phyloP scores from a whole-genome alignment of 1,140 invertebrate genomes.

The Aplysia californica region DNA sequence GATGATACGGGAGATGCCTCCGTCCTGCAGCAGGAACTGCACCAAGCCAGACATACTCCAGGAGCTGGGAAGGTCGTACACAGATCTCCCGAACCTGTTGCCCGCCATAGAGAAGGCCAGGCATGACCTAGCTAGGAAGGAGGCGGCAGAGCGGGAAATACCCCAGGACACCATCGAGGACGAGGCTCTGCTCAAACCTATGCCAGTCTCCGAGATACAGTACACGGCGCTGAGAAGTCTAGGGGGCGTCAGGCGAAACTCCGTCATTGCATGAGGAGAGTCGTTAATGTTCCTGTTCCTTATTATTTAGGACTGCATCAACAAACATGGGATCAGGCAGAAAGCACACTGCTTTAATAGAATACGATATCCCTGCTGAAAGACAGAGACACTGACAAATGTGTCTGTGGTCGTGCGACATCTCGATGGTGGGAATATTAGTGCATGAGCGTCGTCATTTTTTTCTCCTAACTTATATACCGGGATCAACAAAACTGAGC shows the following conservation, averaged over 20 bases:
- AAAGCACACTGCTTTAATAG: too few species aligned
- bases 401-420: too few species aligned
- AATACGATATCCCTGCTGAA: too few species aligned
- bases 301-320: too few species aligned
- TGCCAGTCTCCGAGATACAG: constrained; percentile 21
- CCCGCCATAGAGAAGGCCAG: constrained; percentile 28
- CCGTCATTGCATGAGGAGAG: constrained; percentile 11
- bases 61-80: constrained; percentile 17
- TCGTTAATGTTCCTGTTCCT: too few species aligned
- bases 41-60: constrained; percentile 28
- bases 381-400: too few species aligned
- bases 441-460: too few species aligned
- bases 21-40: constrained; percentile 32
- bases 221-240: constrained; percentile 1
- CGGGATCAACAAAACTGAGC: too few species aligned
- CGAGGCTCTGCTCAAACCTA: not conserved
- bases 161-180: not conserved
- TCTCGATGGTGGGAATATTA: too few species aligned
- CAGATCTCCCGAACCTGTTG: constrained; percentile 26
- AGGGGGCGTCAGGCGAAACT: constrained; percentile 21
- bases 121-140: not conserved
- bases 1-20: constrained; percentile 18
- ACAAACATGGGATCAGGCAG: too few species aligned
- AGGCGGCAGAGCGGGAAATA: not conserved
- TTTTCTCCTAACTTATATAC: too few species aligned